These are phyloP conservation scores for Pararge aegeria DNA, from an alignment of 1,140 invertebrate species.

Conservation along the genomic window DNA sequence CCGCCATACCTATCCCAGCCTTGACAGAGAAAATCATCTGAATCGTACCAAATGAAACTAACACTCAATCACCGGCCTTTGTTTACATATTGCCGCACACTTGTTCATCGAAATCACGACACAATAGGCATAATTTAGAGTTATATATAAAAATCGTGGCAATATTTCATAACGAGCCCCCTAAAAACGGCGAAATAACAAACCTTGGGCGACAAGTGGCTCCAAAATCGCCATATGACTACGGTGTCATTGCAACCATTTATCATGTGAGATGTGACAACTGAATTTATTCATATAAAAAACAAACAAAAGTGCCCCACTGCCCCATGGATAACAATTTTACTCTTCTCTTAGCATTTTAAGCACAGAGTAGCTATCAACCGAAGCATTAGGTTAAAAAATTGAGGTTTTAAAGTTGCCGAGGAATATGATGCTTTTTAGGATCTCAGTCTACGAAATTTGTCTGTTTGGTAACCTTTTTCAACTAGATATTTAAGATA, in stretches of 20 bases:
- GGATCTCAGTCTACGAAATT: no score
- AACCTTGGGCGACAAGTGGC: conserved; percentile 55
- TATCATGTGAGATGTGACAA: conserved; percentile 74
- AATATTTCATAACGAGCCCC: conserved; percentile 26
- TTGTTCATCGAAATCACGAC: conserved; percentile 26
- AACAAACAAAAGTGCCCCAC: conserved; percentile 63
- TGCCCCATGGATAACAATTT: conserved; percentile 43
- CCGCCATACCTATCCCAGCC: no score
- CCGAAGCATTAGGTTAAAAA: neutral
- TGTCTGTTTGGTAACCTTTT: no score
- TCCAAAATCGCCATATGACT: conserved; percentile 68
- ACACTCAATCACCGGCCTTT: neutral
- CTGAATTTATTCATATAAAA: conserved; percentile 78
- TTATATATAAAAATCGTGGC: conserved; percentile 30
- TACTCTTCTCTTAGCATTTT: conserved; percentile 50
- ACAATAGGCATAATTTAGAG: conserved; percentile 38
- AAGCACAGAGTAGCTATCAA: conserved; percentile 28
- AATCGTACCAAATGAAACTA: neutral
- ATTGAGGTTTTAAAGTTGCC: no score
- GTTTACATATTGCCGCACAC: conserved; percentile 17
- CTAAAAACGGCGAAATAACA: conserved; percentile 41
- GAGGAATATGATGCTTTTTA: no score
- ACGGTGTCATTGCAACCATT: conserved; percentile 60
- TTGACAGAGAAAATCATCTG: no score
- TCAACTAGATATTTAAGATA: no score